A percentile compares a stretch with the other conserved stretches of the same genome.
These are phyloP conservation scores for Meriones psammophilus DNA, from an alignment of 2,797 vertebrate species.

Conservation along the genomic window DNA sequence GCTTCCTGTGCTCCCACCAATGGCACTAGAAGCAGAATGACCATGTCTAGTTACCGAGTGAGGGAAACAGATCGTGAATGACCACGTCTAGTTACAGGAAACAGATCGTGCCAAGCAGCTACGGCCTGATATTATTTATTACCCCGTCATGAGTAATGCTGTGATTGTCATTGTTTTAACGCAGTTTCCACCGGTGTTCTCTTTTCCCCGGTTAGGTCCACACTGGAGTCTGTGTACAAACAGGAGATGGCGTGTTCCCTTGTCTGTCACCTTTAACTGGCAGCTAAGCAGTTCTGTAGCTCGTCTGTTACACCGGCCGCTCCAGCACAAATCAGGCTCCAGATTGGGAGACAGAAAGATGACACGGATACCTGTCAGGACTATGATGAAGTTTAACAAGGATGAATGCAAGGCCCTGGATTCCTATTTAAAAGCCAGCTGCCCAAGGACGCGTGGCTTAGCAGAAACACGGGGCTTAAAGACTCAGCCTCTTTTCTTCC, in stretches of 20 bases:
- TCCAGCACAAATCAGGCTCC: slow-evolving; percentile 27
- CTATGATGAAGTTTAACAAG: slow-evolving; percentile 64
- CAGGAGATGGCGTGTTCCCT: accelerated
- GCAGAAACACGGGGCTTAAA: background rate
- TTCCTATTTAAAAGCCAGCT: slow-evolving; percentile 51
- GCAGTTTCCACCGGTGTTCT: background rate
- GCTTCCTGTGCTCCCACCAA: background rate
- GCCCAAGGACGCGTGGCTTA: slow-evolving; percentile 52
- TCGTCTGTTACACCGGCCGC: background rate
- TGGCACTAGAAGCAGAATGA: background rate
- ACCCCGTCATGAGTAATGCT: background rate
- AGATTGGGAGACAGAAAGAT: background rate
- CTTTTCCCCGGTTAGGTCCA: background rate
- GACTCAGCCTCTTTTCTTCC: background rate
- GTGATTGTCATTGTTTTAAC: background rate
- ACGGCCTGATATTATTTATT: background rate
- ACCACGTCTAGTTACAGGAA: background rate
- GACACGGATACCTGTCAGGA: slow-evolving; percentile 56
- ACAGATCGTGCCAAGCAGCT: background rate
- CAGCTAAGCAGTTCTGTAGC: background rate
- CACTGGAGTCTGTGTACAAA: background rate
- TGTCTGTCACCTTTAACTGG: background rate
- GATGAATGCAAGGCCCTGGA: slow-evolving; percentile 65
- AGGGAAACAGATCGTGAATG: background rate
- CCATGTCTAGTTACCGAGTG: background rate